Conservation (phyloP, 2,797 vertebrate genomes). For the Paratrypauchen microcephalus region DNA sequence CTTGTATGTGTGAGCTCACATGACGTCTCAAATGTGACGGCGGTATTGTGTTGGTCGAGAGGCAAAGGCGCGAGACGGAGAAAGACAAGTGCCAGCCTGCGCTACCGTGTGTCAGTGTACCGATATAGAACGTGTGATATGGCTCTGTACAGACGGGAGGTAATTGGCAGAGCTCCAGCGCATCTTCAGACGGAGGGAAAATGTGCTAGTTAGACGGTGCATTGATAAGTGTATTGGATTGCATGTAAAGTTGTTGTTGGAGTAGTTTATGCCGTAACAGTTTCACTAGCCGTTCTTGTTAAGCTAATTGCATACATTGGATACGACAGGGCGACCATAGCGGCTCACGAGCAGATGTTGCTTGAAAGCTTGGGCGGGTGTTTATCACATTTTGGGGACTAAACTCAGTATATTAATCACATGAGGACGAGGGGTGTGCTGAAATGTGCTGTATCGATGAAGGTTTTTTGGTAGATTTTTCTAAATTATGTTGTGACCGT, state of each 20-base stretch:
- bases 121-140: constrained; percentile 21
- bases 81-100: constrained; percentile 61
- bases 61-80: constrained; percentile 58
- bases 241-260: neutral
- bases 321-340: neutral
- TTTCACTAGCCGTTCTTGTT: neutral
- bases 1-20: constrained; percentile 48
- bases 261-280: neutral
- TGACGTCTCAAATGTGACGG: constrained; percentile 62
- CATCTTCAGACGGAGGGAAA: constrained; percentile 1
- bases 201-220: neutral
- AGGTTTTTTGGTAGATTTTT: too few relatives aligned
- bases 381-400: too few relatives aligned
- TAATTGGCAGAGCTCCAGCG: constrained; percentile 1
- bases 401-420: too few relatives aligned
- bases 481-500: too few relatives aligned
- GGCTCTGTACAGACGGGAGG: constrained; percentile 1
- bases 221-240: neutral
- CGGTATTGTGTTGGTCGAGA: constrained; percentile 55
- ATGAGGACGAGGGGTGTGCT: too few relatives aligned
- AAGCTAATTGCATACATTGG: neutral
- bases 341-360: too few relatives aligned
- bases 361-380: too few relatives aligned
- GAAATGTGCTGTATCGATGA: too few relatives aligned
- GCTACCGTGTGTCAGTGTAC: constrained; percentile 51